These are phyloP conservation scores for Stenurella melanura DNA, from an alignment of 2,888 invertebrate genomes.

Conservation along the genomic window DNA sequence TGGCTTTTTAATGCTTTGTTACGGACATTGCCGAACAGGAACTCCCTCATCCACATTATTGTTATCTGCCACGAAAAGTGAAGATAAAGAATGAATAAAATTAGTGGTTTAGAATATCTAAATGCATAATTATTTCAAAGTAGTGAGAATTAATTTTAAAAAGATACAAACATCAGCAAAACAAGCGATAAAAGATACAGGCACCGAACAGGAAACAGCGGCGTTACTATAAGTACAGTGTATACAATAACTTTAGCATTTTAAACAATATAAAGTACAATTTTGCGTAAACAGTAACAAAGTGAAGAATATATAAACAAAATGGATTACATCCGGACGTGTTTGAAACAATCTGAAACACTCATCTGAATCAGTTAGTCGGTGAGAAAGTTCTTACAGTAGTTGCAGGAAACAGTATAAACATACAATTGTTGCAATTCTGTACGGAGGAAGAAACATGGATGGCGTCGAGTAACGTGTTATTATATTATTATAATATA, in stretches of 20 bases:
- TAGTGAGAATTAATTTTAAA: no score
- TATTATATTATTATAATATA: background rate
- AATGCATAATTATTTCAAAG: no score
- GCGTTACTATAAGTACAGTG: background rate
- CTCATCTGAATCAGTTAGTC: background rate
- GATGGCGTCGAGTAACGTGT: background rate
- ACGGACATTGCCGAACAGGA: no score
- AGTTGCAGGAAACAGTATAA: constrained; percentile 5
- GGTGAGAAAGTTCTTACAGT: constrained; percentile 8
- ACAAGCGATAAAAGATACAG: no score
- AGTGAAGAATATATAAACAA: background rate
- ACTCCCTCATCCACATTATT: no score
- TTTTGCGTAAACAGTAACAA: background rate
- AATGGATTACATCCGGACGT: background rate
- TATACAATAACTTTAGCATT: background rate
- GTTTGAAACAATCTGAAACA: background rate
- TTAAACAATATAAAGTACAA: background rate
- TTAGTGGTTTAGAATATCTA: no score
- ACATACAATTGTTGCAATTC: background rate
- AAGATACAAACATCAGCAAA: no score
- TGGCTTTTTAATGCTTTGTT: no score
- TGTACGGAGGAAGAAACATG: background rate
- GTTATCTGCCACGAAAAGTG: no score
- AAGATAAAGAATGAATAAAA: no score
- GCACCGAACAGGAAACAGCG: no score